Evolutionary conservation across 1,140 invertebrate species (phyloP), one percentile per base, ranked within the genome.

Genomic region (Stenopsyche tienmushanensis): DNA sequence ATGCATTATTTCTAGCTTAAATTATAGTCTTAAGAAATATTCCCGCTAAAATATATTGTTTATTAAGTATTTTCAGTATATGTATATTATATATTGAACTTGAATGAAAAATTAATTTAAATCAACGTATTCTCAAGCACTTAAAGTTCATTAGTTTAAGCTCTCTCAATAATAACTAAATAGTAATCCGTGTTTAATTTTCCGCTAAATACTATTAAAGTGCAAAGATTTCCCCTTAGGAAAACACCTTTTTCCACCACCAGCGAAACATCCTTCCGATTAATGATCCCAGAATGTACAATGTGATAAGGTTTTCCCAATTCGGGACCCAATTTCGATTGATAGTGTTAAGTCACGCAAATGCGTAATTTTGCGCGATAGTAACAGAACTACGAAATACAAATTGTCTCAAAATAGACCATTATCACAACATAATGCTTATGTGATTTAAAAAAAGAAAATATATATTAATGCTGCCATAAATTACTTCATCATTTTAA

Each of bases 241-340:
- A 34, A 34, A 7, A 21, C n/a, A 20, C 34, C 26, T 29, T 53
- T 53, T 23, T 20, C 10, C 23, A 7, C 10, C 26, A 20, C 15
- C n/a, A n/a, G n/a, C n/a, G n/a, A 57, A 42, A 57, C 42, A 57
- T 15, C 26, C 54, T 20, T 42, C 34, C 50, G 18, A 20, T 15
- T 21, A 53, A 24, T n/a, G 15, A n/a, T 55, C 18, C 34, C 21
- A 39, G 34, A 29, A 57, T 29, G 34, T 57, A 42, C 42, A 8
- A 2, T 18, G 39, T 57, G 54, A 57, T 57, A 57, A 57, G 39
- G 34, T 57, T 42, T 39, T 13, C 34, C 29, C 17, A 39, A 57
- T 57, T 57, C 23, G 29, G 52, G 54, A 57, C 23, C 34, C 54
- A 29, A 57, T 20, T 42, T 29, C 29, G 34, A 57, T 57, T 57